phyloP scores from a whole-genome alignment of 2,888 invertebrate species.

The Drosophila mimetica region DNA sequence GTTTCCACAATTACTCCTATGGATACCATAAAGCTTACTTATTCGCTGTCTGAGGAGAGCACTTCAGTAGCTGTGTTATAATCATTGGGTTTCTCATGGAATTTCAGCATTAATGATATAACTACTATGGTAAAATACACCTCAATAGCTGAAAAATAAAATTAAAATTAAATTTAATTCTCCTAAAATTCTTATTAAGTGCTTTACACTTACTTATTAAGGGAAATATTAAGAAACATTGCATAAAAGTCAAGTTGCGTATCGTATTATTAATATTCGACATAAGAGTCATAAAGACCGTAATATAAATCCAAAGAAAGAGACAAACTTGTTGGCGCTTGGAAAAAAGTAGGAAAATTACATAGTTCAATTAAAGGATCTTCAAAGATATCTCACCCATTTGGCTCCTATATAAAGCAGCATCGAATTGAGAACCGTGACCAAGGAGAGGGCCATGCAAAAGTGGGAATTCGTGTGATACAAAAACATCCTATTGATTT shows the following conservation, averaged over 20 bases:
- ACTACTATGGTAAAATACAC: conserved; percentile 47
- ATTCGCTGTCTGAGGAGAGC: conserved; percentile 21
- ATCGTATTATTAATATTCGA: background rate
- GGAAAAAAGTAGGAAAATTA: background rate
- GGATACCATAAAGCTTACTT: no score
- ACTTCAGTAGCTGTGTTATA: conserved; percentile 9
- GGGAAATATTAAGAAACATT: background rate
- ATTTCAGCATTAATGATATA: conserved; percentile 35
- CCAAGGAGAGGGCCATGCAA: background rate
- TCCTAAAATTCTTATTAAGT: accelerated
- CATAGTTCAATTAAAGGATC: no score
- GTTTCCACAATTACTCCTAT: no score
- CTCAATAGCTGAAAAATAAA: conserved; percentile 35
- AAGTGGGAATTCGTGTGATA: conserved; percentile 3
- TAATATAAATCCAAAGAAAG: conserved; percentile 42
- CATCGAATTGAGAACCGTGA: conserved; percentile 11
- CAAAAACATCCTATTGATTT: background rate
- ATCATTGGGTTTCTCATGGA: background rate
- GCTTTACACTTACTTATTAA: conserved; percentile 17
- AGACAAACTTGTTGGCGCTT: conserved; percentile 44
- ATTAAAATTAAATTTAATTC: background rate
- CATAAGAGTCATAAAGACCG: background rate
- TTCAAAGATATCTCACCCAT: conserved; percentile 34
- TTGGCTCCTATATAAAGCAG: conserved; percentile 14
- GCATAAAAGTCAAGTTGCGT: background rate